Percentiles rank a stretch among this genome's conserved stretches.
Conservation (phyloP, 2,113 vertebrate species). For the Ophiodon elongatus region DNA sequence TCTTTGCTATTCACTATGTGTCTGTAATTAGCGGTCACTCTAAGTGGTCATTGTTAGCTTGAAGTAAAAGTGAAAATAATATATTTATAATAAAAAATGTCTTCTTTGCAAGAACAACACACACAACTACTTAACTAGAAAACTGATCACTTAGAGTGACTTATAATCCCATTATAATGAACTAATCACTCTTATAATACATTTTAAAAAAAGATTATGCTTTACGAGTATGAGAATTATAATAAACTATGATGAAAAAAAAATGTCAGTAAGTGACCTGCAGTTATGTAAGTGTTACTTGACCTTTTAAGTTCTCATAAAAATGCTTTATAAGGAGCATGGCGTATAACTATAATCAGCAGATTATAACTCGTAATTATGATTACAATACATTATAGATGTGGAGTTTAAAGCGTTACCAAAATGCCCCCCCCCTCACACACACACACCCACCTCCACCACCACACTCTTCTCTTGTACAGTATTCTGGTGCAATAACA, state of each 20-base stretch:
- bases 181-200: not conserved
- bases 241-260: not conserved
- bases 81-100: too few relatives aligned
- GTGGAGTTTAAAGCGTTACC: not conserved
- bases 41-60: too few relatives aligned
- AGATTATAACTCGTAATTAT: not conserved
- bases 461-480: not conserved
- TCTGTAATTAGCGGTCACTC: too few relatives aligned
- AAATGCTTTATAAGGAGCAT: not conserved
- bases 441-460: too few relatives aligned
- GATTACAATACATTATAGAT: too few relatives aligned
- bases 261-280: too few relatives aligned
- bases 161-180: not conserved
- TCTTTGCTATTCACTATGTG: not conserved
- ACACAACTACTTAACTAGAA: not conserved
- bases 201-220: not conserved
- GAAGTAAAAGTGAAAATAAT: not conserved
- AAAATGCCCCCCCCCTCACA: not conserved
- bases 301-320: too few relatives aligned
- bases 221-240: not conserved
- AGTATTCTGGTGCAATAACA: constrained; percentile 20
- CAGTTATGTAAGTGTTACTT: too few relatives aligned
- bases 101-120: too few relatives aligned
- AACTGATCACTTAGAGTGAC: not conserved
- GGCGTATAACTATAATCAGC: not conserved